Evolutionary conservation across 2,113 vertebrate genomes (phyloP).

Genomic region (Xenopus tropicalis): UCB_Xtro_10.0 CM004444.2:39531501-39532000

Average conservation of each 20-base stretch:
- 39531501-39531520: slow-evolving; percentile 44
- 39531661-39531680: slow-evolving; percentile 5
- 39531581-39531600: slow-evolving; percentile 42
- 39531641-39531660: slow-evolving; percentile 35
- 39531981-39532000: too few relatives aligned
- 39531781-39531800: background rate
- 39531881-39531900: too few relatives aligned
- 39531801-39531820: background rate
- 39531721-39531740: slow-evolving; percentile 25
- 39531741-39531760: slow-evolving; percentile 1
- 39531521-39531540: slow-evolving; percentile 45
- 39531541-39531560: slow-evolving; percentile 29
- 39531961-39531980: too few relatives aligned
- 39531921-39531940: too few relatives aligned
- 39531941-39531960: too few relatives aligned
- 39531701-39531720: slow-evolving; percentile 30
- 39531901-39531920: too few relatives aligned
- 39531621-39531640: slow-evolving; percentile 36
- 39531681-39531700: slow-evolving; percentile 5
- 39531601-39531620: slow-evolving; percentile 34
- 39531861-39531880: too few relatives aligned
- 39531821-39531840: too few relatives aligned
- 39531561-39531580: slow-evolving; percentile 46
- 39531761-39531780: background rate
- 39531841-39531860: too few relatives aligned